A percentile compares a stretch with the other conserved stretches of the same genome.
Conservation (phyloP, 1,140 invertebrate genomes). For the Octopus sinensis region DNA sequence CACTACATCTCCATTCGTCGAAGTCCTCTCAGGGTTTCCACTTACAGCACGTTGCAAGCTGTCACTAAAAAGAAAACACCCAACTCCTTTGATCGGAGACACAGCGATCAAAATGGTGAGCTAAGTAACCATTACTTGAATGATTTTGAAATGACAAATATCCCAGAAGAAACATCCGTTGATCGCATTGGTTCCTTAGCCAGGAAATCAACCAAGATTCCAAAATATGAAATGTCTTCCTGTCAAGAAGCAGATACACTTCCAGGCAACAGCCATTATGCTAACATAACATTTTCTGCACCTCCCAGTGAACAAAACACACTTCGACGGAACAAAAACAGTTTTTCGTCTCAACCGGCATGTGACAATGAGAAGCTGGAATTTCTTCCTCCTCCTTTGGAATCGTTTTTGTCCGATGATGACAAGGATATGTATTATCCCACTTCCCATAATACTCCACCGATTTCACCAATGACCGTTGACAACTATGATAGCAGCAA, state of each 20-base stretch:
- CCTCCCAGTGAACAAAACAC: slow-evolving; percentile 24
- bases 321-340: slow-evolving; percentile 38
- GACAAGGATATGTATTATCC: neutral
- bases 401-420: slow-evolving; percentile 21
- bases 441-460: neutral
- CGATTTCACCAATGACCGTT: neutral
- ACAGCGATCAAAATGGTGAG: slow-evolving; percentile 15
- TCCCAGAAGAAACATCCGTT: slow-evolving; percentile 16
- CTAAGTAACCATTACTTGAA: slow-evolving; percentile 20
- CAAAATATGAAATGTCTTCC: slow-evolving; percentile 25
- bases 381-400: slow-evolving; percentile 48
- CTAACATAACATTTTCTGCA: slow-evolving; percentile 22
- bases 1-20: slow-evolving; percentile 47
- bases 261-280: slow-evolving; percentile 24
- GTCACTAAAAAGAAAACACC: slow-evolving; percentile 31
- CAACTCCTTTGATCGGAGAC: slow-evolving; percentile 21
- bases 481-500: neutral
- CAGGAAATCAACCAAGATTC: slow-evolving; percentile 28
- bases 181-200: slow-evolving; percentile 32
- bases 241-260: slow-evolving; percentile 31
- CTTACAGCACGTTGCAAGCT: slow-evolving; percentile 34
- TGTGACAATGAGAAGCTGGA: too few relatives aligned
- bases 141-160: slow-evolving; percentile 10
- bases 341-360: slow-evolving; percentile 47
- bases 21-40: slow-evolving; percentile 44